Base-by-base conservation (phyloP, 2,888 invertebrate species). In the Slavum lentiscoides region DNA sequence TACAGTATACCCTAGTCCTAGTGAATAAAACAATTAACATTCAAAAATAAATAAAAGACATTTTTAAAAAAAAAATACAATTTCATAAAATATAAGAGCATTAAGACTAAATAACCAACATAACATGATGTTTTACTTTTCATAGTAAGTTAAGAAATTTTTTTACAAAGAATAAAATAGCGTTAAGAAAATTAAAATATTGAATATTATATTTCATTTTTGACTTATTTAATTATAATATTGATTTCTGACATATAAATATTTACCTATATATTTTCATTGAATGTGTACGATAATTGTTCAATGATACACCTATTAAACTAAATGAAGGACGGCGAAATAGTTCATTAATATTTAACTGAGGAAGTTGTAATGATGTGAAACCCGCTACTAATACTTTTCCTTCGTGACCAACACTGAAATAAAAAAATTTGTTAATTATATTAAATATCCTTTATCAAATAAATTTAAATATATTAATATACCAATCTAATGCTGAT, bases 401-500 rank as follows among this genome's bases (percentile, higher is more conserved):
- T 9, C 90, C 90, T 85, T 89, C 89, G 82, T 87, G 86, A 19
- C 88, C 87, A 37, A 89, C 86, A 85, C 90, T 90, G 85, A 82
- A 87, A 87, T 83, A 83, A 84, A 75, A 81, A 70, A 81, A 55
- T 30, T 0, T n/a, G 17, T 70, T 62, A 37, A 64, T 80, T 37
- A 68, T 69, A 39, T 58, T 13, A 75, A 58, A 62, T 30, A 53
- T 30, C 82, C 19, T 61, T 73, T 23, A 80, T 80, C 68, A 83
- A 74, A n/a, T n/a, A 59, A 55, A 75, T 30, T 30, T 30, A 30
- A 30, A 4, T 4, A 67, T 62, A 72, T 83, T 86, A 72, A 83
- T 86, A 85, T 86, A 92, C 92, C 91, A 90, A 84, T 88, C 87
- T 23, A 90, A 85, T 55, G 90, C 87, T 81, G 88, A 87, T 82